Percentiles rank a stretch among this genome's conserved stretches.
Conservation (phyloP, 2,888 invertebrate species). For the Tipula vernalis region DNA sequence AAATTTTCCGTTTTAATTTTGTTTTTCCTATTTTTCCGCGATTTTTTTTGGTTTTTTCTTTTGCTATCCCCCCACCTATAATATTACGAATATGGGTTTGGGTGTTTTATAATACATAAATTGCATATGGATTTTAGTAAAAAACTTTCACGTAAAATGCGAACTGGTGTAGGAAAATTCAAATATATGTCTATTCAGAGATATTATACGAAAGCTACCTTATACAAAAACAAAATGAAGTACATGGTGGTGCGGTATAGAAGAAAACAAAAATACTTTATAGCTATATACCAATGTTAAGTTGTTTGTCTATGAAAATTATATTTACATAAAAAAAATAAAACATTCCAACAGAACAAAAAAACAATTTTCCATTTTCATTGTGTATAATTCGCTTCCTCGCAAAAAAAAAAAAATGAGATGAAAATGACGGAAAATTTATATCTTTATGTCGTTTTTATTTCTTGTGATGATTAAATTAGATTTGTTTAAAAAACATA, state of each 20-base stretch:
- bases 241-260: neutral
- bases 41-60: neutral
- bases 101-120: neutral
- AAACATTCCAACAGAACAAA: neutral
- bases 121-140: neutral
- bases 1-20: neutral
- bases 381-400: neutral
- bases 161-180: neutral
- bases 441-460: neutral
- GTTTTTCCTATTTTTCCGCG: neutral
- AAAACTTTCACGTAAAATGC: neutral
- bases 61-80: neutral
- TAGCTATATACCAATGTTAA: neutral
- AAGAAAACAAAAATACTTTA: neutral
- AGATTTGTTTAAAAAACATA: neutral
- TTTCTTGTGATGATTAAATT: neutral
- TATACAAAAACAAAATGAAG: neutral
- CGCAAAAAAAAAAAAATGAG: neutral
- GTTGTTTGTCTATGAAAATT: slow-evolving; percentile 4
- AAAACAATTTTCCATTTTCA: neutral
- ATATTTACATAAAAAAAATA: neutral
- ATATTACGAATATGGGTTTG: neutral
- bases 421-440: neutral
- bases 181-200: neutral
- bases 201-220: too few relatives aligned